Evolutionary conservation across 2,113 vertebrate species (phyloP), one percentile per base, ranked within the genome.

Genomic region (Tupaia tana): DNA sequence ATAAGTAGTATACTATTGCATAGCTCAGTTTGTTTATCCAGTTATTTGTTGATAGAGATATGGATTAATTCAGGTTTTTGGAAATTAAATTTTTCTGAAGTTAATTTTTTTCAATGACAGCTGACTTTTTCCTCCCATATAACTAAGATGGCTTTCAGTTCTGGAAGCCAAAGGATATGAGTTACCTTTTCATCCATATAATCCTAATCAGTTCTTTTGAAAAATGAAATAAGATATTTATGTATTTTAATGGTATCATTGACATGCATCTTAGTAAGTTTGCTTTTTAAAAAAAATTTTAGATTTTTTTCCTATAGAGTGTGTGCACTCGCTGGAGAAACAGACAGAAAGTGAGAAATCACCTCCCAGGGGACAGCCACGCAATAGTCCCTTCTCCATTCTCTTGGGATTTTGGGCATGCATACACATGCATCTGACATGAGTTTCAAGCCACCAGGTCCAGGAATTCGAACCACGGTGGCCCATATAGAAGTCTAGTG

Each of bases 161-260:
- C 27, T 56, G 78, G n/a, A 90, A 77, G 86, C 31, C 54, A 82
- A 25, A 77, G 63, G 5, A 25, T 52, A 10, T 29, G 24, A 67
- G 24, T 94, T 77, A 25, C n/a, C 16, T 78, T 85, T 81, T 86
- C 34, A 63, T 75, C 24, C 24, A 16, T 70, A 31, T 79, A 75
- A n/a, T 71, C 22, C 34, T 96, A 92, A 66, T 70, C 31, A 61
- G 86, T 95, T 83, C 74, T 70, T 83, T 86, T 63, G 43, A 74
- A 34, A 92, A 86, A n/a, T 93, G 18, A 84, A 86, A 59, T 82
- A 19, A 94, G 66, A 83, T 34, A 34, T 61, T 71, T n/a, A 10
- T 58, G 73, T 18, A 73, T 90, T 94, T 85, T 18, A 87, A 59
- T 88, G 13, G 56, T 70, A 19, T 22, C n/a, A 3, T 83, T 74